phyloP scores from a whole-genome alignment of 92 coral and sea anemone genomes.

The Pocillopora grandis region DNA sequence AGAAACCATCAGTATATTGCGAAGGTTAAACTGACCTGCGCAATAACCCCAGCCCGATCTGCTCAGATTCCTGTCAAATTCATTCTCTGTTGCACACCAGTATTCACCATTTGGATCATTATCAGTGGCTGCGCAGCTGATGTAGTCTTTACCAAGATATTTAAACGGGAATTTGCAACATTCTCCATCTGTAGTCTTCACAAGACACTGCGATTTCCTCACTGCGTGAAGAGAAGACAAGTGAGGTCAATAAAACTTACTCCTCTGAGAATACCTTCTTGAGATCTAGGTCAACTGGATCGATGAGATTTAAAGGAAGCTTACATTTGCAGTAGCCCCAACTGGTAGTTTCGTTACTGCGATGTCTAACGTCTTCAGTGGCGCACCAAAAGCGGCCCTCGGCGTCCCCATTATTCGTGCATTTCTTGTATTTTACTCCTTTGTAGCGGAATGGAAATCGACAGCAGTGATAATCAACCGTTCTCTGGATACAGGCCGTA shows the following conservation, averaged over 20 bases:
- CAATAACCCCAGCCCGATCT: constrained; percentile 40
- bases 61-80: neutral
- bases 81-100: constrained; percentile 30
- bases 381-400: constrained; percentile 28
- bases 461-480: constrained; percentile 24
- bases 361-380: constrained; percentile 6
- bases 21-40: constrained; percentile 30
- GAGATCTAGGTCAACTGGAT: neutral
- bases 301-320: neutral
- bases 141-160: constrained; percentile 28
- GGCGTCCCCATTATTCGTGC: constrained; percentile 17
- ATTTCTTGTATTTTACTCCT: constrained; percentile 18
- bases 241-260: neutral
- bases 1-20: too few species aligned
- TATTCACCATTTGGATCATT: neutral
- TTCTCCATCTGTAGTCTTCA: constrained; percentile 14
- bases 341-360: neutral
- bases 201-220: constrained; percentile 13
- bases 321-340: constrained; percentile 50
- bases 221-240: neutral
- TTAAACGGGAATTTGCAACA: constrained; percentile 35
- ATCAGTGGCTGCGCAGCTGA: constrained; percentile 4
- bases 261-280: neutral
- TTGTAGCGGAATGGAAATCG: constrained; percentile 35
- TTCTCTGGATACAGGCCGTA: constrained; percentile 21